phyloP scores from a whole-genome alignment of 2,113 vertebrate genomes.

The Brachypodius melanocephalos region DNA sequence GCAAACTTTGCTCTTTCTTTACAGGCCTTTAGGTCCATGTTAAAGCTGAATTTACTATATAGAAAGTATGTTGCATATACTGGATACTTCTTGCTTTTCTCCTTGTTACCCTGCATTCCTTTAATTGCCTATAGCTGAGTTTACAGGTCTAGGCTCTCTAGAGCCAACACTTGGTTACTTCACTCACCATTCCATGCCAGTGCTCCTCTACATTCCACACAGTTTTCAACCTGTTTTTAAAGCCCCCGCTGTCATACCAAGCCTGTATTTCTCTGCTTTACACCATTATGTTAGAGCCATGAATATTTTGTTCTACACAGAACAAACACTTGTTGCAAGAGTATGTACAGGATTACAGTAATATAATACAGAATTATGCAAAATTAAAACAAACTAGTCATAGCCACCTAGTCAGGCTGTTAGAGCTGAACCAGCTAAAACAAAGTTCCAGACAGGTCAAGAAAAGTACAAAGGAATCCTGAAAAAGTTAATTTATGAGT shows the following conservation, averaged over 20 bases:
- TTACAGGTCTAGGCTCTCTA: neutral
- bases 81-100: neutral
- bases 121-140: neutral
- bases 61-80: rapidly evolving
- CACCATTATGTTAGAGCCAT: neutral
- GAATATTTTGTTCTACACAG: neutral
- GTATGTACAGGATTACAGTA: neutral
- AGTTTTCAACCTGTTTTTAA: neutral
- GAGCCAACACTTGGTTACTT: neutral
- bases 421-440: neutral
- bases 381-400: neutral
- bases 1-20: neutral
- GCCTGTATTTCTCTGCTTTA: neutral
- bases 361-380: neutral
- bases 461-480: neutral
- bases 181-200: neutral
- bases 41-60: neutral
- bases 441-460: neutral
- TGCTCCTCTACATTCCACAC: neutral
- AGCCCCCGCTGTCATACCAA: neutral
- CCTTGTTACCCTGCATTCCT: neutral
- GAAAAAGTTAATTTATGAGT: neutral
- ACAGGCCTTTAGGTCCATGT: neutral
- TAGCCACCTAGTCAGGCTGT: neutral
- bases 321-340: neutral